Base-by-base conservation (phyloP, 1,140 invertebrate genomes). In the Aleiodes sp. region DNA sequence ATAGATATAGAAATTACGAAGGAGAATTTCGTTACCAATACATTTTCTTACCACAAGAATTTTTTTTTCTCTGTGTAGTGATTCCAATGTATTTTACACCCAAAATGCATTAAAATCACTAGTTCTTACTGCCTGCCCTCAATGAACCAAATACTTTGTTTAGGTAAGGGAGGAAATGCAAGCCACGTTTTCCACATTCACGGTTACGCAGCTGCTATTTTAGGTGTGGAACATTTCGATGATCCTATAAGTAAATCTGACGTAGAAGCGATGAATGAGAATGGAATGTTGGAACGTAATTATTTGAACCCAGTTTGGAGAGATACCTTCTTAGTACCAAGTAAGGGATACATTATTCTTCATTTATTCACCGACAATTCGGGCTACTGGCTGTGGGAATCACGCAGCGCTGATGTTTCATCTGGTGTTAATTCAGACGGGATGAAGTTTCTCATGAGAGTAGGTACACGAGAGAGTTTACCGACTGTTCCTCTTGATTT, bases 241-340 rank as follows among this genome's bases (percentile, higher is more conserved):
- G 31, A n/a, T 1, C 71, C 80, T 8, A 71, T 81, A 19, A 73
- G 57, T 6, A 78, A 72, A 67, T 52, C 76, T 9, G 70, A 77
- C 16, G 69, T 79, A 28, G 57, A 74, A 19, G 52, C 61, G 12
- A 63, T 87, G 37, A 80, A 88, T 43, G 43, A 57, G 1, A 71
- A 79, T 29, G 84, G 85, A 14, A 70, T 79, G 9, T 78, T 90
- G 12, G 39, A 70, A 16, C 74, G 85, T 46, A 87, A 88, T 70
- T 71, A 87, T 4, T 41, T 78, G 7, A 70, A 77, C 70, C 75
- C 77, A 4, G 65, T 70, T 0, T 69, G 26, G 7, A 82, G 80
- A 24, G 80, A 82, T 60, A 78, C 77, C n/a, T 78, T 82, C 8
- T 70, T 75, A 8, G 73, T 81, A 0, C 81, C 81, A 7, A 79